Conservation (phyloP, 2,888 invertebrate species). For the Phaedon cochleariae region DNA sequence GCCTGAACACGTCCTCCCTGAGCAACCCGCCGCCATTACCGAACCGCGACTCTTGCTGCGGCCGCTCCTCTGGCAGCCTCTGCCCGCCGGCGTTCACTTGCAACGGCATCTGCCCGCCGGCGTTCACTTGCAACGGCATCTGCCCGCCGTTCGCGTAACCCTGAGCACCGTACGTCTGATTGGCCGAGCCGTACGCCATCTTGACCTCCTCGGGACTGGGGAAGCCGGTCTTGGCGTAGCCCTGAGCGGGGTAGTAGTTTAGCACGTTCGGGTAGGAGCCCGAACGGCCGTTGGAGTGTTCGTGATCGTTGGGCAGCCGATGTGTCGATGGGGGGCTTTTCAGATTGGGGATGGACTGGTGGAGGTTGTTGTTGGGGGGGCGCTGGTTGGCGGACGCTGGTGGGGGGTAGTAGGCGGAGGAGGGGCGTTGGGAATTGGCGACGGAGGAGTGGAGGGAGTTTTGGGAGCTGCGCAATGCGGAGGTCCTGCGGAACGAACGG, state of each 20-base stretch:
- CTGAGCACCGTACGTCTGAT: too few relatives aligned
- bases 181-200: constrained; percentile 41
- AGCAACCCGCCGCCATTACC: constrained; percentile 52
- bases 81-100: constrained; percentile 49
- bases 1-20: constrained; percentile 57
- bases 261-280: constrained; percentile 53
- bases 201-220: constrained; percentile 39
- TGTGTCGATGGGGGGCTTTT: constrained; percentile 58
- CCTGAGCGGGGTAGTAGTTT: constrained; percentile 25
- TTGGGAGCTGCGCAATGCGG: constrained; percentile 70
- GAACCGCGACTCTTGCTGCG: constrained; percentile 47
- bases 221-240: constrained; percentile 36
- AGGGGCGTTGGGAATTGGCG: constrained; percentile 65
- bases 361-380: constrained; percentile 55
- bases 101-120: constrained; percentile 47
- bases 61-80: constrained; percentile 27
- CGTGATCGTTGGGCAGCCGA: constrained; percentile 39
- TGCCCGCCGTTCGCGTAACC: constrained; percentile 26
- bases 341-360: constrained; percentile 63
- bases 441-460: constrained; percentile 67
- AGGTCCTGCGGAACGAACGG: constrained; percentile 55
- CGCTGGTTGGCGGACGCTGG: constrained; percentile 42
- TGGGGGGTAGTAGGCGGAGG: constrained; percentile 66
- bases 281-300: constrained; percentile 52
- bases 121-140: constrained; percentile 50